Evolutionary conservation across 2,888 invertebrate genomes (phyloP).

Genomic region (Ditylenchus weischeri): DNA sequence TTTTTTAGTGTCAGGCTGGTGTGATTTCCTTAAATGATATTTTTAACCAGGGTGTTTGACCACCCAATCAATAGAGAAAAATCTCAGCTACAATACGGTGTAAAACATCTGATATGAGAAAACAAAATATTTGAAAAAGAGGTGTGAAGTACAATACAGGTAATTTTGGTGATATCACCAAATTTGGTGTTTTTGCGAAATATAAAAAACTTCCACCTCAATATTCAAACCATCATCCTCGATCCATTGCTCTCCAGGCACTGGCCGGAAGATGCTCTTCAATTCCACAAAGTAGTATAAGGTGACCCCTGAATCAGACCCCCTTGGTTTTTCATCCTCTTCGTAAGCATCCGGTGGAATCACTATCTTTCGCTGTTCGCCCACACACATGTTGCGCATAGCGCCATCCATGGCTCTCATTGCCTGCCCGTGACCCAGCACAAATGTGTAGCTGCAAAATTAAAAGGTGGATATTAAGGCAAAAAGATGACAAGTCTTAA

Average conservation of each 20-base stretch:
- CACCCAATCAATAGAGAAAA: too few relatives aligned
- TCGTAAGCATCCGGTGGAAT: slow-evolving; percentile 52
- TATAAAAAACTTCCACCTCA: slow-evolving; percentile 32
- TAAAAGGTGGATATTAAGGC: background rate
- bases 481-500: slow-evolving; percentile 9
- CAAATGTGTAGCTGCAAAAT: slow-evolving; percentile 45
- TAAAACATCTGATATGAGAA: too few relatives aligned
- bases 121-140: too few relatives aligned
- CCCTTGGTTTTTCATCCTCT: slow-evolving; percentile 45
- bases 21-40: too few relatives aligned
- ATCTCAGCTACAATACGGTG: too few relatives aligned
- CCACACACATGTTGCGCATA: slow-evolving; percentile 44
- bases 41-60: too few relatives aligned
- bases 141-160: too few relatives aligned
- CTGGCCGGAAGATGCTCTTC: slow-evolving; percentile 55
- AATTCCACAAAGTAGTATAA: slow-evolving; percentile 57
- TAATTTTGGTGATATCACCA: too few relatives aligned
- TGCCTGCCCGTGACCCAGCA: slow-evolving; percentile 51
- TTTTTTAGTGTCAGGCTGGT: too few relatives aligned
- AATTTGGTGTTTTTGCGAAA: too few relatives aligned
- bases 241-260: slow-evolving; percentile 55
- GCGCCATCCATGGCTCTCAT: slow-evolving; percentile 53
- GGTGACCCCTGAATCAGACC: slow-evolving; percentile 44
- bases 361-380: slow-evolving; percentile 1
- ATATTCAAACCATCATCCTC: slow-evolving; percentile 55